Evolutionary conservation across 2,797 vertebrate species (phyloP).

Genomic region (Rallus crepitans): DNA sequence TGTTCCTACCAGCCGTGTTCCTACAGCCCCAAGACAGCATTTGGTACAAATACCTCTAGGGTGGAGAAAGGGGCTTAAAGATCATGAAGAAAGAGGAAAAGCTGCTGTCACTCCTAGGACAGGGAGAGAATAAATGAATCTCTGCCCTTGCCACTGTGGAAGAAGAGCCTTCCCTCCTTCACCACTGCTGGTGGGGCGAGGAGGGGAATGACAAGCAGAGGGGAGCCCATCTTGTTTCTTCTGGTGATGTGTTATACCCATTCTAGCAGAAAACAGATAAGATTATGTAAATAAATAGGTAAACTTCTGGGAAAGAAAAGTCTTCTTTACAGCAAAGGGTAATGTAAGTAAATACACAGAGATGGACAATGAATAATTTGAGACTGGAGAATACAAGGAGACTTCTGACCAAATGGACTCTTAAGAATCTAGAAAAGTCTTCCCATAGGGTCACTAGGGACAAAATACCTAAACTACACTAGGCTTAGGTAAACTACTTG

Average conservation of each 20-base stretch:
- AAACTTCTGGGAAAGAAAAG: neutral
- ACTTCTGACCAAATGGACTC: neutral
- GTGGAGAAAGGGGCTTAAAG: neutral
- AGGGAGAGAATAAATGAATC: neutral
- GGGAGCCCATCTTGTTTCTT: neutral
- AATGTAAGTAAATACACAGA: neutral
- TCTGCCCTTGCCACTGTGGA: rapidly evolving
- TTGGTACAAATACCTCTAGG: neutral
- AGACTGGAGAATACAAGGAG: neutral
- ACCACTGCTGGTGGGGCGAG: neutral
- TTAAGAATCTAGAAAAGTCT: neutral
- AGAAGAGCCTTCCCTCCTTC: neutral
- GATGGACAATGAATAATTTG: neutral
- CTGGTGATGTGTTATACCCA: neutral
- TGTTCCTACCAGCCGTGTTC: neutral
- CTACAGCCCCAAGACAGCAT: neutral
- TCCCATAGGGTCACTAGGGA: neutral
- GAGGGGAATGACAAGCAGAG: neutral
- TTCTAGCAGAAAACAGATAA: neutral
- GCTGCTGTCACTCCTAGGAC: neutral
- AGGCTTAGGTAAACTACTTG: neutral
- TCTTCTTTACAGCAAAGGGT: neutral
- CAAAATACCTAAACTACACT: neutral
- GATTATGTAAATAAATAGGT: neutral
- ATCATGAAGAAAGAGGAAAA: neutral